Percentiles rank a stretch among this genome's conserved stretches.
These are phyloP conservation scores for Mongoloraphidia duomilia DNA, from an alignment of 2,888 invertebrate species.

Conservation along the genomic window DNA sequence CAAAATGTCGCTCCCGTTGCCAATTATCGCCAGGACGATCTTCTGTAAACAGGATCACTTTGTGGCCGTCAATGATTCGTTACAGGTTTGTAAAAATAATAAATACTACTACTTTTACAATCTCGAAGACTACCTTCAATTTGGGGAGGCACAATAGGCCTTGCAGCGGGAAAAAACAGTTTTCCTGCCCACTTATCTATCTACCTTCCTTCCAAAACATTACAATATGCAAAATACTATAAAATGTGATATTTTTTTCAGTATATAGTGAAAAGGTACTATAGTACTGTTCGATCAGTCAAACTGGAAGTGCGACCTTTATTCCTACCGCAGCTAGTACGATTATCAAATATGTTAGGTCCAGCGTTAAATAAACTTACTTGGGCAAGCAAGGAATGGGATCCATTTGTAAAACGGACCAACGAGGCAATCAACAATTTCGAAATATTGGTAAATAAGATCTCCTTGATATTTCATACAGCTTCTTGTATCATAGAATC, in stretches of 20 bases:
- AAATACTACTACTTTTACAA: too few species aligned
- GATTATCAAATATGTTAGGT: constrained; percentile 65
- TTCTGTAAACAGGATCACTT: constrained; percentile 67
- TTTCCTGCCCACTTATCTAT: too few species aligned
- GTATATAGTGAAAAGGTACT: constrained; percentile 65
- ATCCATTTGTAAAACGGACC: constrained; percentile 58
- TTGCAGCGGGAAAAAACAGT: too few species aligned
- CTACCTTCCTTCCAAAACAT: too few species aligned
- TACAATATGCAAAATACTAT: too few species aligned
- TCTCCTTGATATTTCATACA: constrained; percentile 11
- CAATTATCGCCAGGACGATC: constrained; percentile 65
- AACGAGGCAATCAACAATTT: constrained; percentile 68
- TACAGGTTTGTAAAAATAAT: constrained; percentile 39
- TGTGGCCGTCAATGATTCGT: constrained; percentile 55
- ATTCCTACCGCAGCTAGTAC: constrained; percentile 74
- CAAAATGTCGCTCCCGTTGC: constrained; percentile 67
- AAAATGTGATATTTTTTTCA: constrained; percentile 25
- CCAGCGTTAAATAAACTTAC: constrained; percentile 68
- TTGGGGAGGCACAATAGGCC: too few species aligned
- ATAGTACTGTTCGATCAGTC: constrained; percentile 55
- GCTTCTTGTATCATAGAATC: too few species aligned
- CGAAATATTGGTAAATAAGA: constrained; percentile 49
- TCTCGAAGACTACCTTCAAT: too few species aligned
- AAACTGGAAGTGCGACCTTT: constrained; percentile 82
- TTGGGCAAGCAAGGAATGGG: constrained; percentile 81